Evolutionary conservation across 2,888 invertebrate genomes (phyloP), one percentile per base, ranked within the genome.

Genomic region (Drosophila vallismaia): DNA sequence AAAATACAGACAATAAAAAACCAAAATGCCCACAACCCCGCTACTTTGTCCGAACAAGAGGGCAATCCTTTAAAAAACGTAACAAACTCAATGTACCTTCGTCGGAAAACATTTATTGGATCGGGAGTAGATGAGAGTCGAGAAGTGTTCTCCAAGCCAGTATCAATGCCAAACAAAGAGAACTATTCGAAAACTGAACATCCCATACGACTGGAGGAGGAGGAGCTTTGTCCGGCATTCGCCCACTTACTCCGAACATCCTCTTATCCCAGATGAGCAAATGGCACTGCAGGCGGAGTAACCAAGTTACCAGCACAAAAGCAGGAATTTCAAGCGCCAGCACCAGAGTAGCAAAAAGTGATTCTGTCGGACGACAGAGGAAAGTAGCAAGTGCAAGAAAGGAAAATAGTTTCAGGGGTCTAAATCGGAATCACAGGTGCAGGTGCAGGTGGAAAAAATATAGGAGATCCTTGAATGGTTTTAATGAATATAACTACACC

Each of bases 211-310:
- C 52, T 12, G 46, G 26, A 44, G 31, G 31, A 14, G 33, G 38
- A 44, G 19, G 19, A 19, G 19, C 50, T 44, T 40, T 45, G 36
- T 57, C n/a, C 51, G 26, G 42, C 29, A 58, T 71, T 36, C 48
- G 62, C 53, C 10, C 51, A 42, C 58, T 33, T 8, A 31, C 26
- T 51, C 12, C 45, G 38, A 6, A 14, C 52, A 9, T 40, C 28
- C 14, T 10, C 14, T 46, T 49, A 53, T 71, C 71, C 53, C 71
- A 50, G 68, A 29, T 59, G 59, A 60, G 48, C 31, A 71, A 60
- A 54, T 62, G 62, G 53, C 69, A 53, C 53, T 62, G 53, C 69
- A 50, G 46, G 57, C 57, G 14, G 9, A 36, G 24, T 24, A 44
- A 44, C n/a, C 60, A 36, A 40, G 50, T 56, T 12, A 67, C 50